These are phyloP conservation scores for Apamea monoglypha DNA, from an alignment of 2,888 invertebrate species.

Conservation along the genomic window DNA sequence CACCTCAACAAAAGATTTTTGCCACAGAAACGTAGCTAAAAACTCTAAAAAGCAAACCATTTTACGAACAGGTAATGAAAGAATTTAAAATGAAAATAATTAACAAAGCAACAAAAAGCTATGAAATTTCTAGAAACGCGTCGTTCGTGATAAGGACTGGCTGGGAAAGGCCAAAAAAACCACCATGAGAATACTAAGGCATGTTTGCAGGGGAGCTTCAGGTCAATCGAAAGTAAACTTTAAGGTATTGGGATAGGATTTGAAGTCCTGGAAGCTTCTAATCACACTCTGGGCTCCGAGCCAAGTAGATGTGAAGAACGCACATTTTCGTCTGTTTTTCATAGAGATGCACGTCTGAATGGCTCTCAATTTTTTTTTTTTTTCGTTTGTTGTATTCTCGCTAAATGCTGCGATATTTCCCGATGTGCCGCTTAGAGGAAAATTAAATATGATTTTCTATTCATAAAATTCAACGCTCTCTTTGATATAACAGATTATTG, in stretches of 20 bases:
- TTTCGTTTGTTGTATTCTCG: constrained; percentile 49
- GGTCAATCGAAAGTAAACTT: constrained; percentile 45
- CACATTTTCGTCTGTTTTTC: constrained; percentile 82
- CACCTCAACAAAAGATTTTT: constrained; percentile 30
- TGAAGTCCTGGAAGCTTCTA: constrained; percentile 23
- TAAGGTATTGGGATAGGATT: constrained; percentile 36
- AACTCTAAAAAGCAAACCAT: constrained; percentile 28
- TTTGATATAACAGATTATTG: constrained; percentile 2
- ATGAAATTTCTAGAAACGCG: constrained; percentile 66
- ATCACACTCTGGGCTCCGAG: constrained; percentile 70
- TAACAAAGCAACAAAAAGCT: constrained; percentile 57
- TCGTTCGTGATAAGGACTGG: constrained; percentile 71
- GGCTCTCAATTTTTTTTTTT: constrained; percentile 67
- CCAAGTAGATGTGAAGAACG: constrained; percentile 80
- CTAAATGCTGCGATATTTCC: constrained; percentile 37
- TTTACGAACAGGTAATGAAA: constrained; percentile 51
- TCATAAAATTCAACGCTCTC: constrained; percentile 28
- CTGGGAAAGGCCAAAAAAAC: constrained; percentile 66
- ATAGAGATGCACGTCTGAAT: constrained; percentile 77
- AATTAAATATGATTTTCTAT: constrained; percentile 42
- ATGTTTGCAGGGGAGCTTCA: constrained; percentile 25
- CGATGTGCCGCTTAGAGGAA: constrained; percentile 8
- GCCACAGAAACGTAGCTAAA: constrained; percentile 30
- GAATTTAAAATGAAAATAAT: constrained; percentile 60
- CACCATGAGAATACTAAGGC: constrained; percentile 50